These are phyloP conservation scores for Lemur catta DNA, from an alignment of 2,797 vertebrate genomes.

Conservation along the genomic window DNA sequence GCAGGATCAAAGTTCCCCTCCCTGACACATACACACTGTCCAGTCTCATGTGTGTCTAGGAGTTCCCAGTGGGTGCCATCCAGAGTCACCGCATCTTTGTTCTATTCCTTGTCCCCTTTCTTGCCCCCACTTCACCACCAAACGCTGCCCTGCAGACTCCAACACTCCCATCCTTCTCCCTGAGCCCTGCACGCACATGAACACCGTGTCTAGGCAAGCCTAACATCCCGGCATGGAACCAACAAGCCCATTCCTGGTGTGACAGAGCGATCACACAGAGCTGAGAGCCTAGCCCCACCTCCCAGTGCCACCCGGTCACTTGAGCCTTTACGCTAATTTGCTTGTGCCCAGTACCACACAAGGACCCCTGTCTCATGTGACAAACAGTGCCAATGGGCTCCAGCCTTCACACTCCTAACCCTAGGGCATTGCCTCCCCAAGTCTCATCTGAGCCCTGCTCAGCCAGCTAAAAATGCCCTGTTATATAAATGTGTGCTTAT, in stretches of 20 bases:
- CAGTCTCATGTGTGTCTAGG: too few relatives aligned
- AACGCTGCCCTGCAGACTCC: neutral
- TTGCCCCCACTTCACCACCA: neutral
- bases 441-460: neutral
- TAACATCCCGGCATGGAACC: neutral
- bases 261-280: neutral
- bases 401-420: neutral
- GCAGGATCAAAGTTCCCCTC: too few relatives aligned
- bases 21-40: neutral
- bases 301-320: rapidly evolving
- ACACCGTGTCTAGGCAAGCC: rapidly evolving
- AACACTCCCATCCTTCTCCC: rapidly evolving
- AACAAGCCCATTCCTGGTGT: too few relatives aligned
- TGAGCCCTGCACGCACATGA: rapidly evolving
- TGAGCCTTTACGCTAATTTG: neutral
- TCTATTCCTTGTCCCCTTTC: neutral
- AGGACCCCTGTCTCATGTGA: neutral
- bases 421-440: neutral
- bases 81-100: neutral
- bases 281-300: neutral
- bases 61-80: too few relatives aligned
- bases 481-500: neutral
- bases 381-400: neutral
- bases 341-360: neutral
- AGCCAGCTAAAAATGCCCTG: neutral